Evolutionary conservation across 2,888 invertebrate genomes (phyloP), one percentile per base, ranked within the genome.

Genomic region (Cheilosia pagana): DNA sequence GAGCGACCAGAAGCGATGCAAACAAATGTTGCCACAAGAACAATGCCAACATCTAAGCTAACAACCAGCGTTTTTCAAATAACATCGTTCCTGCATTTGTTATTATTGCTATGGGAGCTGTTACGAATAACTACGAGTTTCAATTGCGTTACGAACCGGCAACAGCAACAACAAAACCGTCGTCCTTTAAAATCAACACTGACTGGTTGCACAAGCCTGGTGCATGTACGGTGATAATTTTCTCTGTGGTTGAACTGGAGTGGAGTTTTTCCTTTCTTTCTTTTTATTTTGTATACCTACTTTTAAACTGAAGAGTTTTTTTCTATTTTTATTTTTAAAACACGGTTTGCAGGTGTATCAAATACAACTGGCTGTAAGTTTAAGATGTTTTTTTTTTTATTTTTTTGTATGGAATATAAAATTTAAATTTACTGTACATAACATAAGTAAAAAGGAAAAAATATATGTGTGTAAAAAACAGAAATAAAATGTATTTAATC

Each of bases 1-100:
- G 95, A 95, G 91, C 94, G 95, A 89, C 95, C 95, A 88, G 95
- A 95, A 88, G 95, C 95, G 68, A 95, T 96, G 95, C 95, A 96
- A 92, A 95, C 95, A 86, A 95, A 95, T 89, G 94, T 95, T 83
- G 95, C 95, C 75, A 88, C 88, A 82, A 89, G 89, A 87, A 88
- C 88, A 85, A 74, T 85, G 39, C 71, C 25, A 75, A 76, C 81
- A 71, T 85, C 75, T 76, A 85, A 75, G 53, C 57, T 81, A 65
- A 79, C 81, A 85, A 52, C 59, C 59, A 70, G 75, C 53, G 60
- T 85, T 65, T 53, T 67, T 65, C 75, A 85, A 68, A 81, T 81
- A 81, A 81, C 81, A 76, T 50, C 79, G 71, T 85, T 85, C 71
- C 71, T 85, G 75, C 75, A 81, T 76, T 85, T 85, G 81, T 50